Evolutionary conservation across 1,140 invertebrate species (phyloP).

Genomic region (Agrypnia vestita): DNA sequence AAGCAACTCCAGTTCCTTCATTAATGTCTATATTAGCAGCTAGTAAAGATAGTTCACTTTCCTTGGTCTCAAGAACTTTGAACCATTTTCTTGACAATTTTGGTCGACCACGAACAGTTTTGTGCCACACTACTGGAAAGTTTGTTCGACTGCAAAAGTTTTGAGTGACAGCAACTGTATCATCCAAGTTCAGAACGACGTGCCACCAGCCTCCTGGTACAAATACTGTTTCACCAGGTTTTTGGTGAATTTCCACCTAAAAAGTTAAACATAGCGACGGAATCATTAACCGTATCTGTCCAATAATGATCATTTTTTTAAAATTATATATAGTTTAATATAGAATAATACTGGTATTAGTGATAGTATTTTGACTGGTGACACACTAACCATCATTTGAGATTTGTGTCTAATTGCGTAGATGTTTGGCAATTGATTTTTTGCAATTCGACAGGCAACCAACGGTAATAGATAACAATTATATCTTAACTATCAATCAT

Average conservation of each 20-base stretch:
- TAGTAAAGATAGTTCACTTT: conserved; percentile 87
- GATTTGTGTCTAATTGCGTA: no score
- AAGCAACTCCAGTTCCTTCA: conserved; percentile 91
- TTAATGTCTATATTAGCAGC: conserved; percentile 91
- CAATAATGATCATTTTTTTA: no score
- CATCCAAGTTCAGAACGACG: conserved; percentile 96
- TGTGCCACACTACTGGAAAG: conserved; percentile 98
- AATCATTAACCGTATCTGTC: no score
- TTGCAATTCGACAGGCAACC: no score
- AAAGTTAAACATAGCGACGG: background rate
- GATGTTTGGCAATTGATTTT: no score
- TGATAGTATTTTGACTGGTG: no score
- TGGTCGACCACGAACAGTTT: conserved; percentile 95
- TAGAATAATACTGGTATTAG: no score
- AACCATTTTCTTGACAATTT: conserved; percentile 94
- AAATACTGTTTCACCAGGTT: conserved; percentile 98
- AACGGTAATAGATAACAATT: no score
- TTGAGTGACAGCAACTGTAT: conserved; percentile 97
- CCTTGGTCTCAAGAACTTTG: conserved; percentile 80
- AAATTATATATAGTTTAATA: no score
- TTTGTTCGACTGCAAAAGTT: conserved; percentile 98
- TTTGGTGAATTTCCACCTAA: conserved; percentile 95
- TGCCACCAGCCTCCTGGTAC: conserved; percentile 99
- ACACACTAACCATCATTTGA: no score
- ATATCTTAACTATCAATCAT: no score